Percentiles rank a stretch among this genome's conserved stretches.
phyloP scores from a whole-genome alignment of 1,140 invertebrate genomes.

The Heliothis virescens region DNA sequence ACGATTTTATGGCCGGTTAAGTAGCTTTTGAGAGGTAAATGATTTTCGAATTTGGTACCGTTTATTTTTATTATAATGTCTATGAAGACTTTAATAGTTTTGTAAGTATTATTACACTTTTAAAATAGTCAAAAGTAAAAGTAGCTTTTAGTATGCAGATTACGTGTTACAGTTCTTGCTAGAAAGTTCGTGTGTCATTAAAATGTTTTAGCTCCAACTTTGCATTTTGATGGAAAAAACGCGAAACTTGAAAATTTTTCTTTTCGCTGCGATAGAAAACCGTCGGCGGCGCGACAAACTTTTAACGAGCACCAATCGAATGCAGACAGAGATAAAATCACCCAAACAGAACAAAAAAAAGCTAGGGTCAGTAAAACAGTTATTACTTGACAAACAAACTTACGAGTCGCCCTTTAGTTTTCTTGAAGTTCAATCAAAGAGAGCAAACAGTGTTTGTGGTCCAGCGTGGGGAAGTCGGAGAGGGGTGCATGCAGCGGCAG shows the following conservation, averaged over 20 bases:
- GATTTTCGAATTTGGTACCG: constrained; percentile 3
- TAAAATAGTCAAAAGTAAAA: neutral
- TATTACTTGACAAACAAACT: constrained; percentile 77
- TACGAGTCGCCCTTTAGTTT: constrained; percentile 71
- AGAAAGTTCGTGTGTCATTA: neutral
- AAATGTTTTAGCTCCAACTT: constrained; percentile 11
- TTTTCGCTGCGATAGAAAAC: constrained; percentile 40
- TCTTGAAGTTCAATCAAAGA: constrained; percentile 81
- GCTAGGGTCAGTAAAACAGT: constrained; percentile 60
- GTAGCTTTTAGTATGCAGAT: constrained; percentile 11
- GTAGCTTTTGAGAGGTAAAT: constrained; percentile 13
- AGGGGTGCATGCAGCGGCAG: constrained; percentile 62
- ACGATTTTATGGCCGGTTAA: constrained; percentile 30
- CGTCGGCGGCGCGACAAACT: constrained; percentile 64
- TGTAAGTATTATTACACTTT: neutral
- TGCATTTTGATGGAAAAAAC: constrained; percentile 30
- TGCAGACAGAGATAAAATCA: constrained; percentile 59
- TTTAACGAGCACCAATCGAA: constrained; percentile 73
- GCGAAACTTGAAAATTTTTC: constrained; percentile 51
- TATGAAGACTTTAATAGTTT: neutral
- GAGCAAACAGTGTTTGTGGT: constrained; percentile 68
- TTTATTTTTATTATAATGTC: neutral
- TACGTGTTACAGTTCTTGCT: neutral
- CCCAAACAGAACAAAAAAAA: constrained; percentile 51
- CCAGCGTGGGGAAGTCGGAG: constrained; percentile 58